These are phyloP conservation scores for Phoxinus dragarum DNA, from an alignment of 2,797 vertebrate species.

Conservation along the genomic window DNA sequence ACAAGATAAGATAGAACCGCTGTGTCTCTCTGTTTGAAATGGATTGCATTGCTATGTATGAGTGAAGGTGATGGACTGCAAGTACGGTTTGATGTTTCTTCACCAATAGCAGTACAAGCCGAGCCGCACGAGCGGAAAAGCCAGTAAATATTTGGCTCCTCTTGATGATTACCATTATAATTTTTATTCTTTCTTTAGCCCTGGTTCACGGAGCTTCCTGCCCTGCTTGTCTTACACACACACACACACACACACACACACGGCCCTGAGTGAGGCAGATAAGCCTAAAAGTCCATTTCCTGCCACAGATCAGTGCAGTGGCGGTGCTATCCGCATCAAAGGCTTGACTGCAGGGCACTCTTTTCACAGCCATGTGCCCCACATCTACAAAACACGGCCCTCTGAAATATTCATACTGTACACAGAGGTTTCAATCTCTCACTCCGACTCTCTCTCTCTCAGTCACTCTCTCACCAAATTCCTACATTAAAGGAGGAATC, in stretches of 20 bases:
- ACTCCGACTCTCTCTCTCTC: background rate
- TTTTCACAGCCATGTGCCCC: conserved; percentile 29
- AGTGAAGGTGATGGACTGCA: conserved; percentile 67
- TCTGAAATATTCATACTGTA: conserved; percentile 57
- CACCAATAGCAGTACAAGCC: conserved; percentile 62
- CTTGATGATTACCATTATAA: conserved; percentile 61
- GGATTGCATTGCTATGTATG: conserved; percentile 71
- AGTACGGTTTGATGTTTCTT: conserved; percentile 70
- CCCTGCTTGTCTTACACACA: conserved; percentile 31
- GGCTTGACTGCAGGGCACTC: conserved; percentile 50
- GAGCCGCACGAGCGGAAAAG: conserved; percentile 50
- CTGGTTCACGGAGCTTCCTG: conserved; percentile 26
- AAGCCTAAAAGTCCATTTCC: conserved; percentile 57
- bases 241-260: conserved; percentile 15
- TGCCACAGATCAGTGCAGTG: conserved; percentile 50
- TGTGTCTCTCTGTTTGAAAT: conserved; percentile 56
- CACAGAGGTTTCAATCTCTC: conserved; percentile 36
- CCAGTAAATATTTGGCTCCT: conserved; percentile 60
- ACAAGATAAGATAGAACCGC: conserved; percentile 76
- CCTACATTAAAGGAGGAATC: conserved; percentile 32
- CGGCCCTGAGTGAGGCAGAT: conserved; percentile 52
- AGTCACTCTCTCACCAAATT: conserved; percentile 8
- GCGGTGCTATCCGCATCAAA: conserved; percentile 56
- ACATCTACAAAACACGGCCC: conserved; percentile 51
- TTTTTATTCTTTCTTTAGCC: conserved; percentile 33